Evolutionary conservation across 1,140 invertebrate species (phyloP).

Genomic region (Aphelenchoides besseyi): DNA sequence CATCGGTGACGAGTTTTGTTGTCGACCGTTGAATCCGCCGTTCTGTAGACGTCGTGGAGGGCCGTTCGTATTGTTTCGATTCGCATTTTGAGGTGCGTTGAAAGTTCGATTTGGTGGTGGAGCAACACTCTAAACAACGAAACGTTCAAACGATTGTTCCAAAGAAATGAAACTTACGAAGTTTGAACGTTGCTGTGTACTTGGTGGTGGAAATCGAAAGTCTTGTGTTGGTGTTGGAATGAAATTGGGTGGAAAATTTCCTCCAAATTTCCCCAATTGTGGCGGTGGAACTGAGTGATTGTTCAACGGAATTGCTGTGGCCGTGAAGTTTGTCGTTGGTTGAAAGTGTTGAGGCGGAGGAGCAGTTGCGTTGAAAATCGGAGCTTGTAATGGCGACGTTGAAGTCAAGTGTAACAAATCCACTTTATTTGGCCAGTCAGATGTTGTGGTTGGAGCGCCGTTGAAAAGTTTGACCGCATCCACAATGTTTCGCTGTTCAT

Average conservation of each 20-base stretch:
- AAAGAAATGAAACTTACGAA: neutral
- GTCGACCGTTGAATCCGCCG: neutral
- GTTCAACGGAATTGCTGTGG: neutral
- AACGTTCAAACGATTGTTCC: too few species aligned
- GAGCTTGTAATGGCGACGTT: neutral
- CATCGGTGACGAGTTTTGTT: neutral
- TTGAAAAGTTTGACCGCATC: conserved; percentile 7
- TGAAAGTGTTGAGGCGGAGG: neutral
- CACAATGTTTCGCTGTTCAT: neutral
- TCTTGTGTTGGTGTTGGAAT: neutral
- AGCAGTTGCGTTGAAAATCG: neutral
- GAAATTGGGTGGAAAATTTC: neutral
- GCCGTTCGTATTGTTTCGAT: neutral
- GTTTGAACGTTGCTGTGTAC: neutral
- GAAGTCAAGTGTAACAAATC: conserved; percentile 1
- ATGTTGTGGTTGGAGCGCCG: neutral
- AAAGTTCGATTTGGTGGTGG: neutral
- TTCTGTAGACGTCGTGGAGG: neutral
- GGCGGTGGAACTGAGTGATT: conserved; percentile 8
- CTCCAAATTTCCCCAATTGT: neutral
- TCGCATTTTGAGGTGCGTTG: neutral
- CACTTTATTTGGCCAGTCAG: conserved; percentile 7
- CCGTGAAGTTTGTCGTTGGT: neutral
- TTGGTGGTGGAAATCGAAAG: neutral
- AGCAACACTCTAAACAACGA: too few species aligned